These are phyloP conservation scores for Agonum fuliginosum DNA, from an alignment of 2,888 invertebrate species.

Conservation along the genomic window DNA sequence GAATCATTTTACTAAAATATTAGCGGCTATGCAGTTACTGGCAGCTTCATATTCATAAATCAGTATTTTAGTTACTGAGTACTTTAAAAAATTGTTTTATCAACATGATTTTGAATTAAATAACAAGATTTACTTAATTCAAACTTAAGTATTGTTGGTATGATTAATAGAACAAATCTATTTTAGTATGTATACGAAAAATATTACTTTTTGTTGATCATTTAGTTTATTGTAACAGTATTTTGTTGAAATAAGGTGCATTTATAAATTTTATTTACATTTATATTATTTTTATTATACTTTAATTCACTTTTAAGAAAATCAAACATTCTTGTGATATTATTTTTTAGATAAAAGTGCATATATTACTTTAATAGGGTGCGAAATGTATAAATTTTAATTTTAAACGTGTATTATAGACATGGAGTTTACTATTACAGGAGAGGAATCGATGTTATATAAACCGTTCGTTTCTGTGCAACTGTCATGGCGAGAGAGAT, in stretches of 20 bases:
- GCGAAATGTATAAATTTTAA: conserved; percentile 31
- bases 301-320: conserved; percentile 23
- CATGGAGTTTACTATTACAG: too few species aligned
- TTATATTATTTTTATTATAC: background rate
- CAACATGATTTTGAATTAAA: too few species aligned
- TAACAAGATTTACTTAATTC: too few species aligned
- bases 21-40: conserved; percentile 37
- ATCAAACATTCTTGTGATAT: conserved; percentile 46
- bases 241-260: conserved; percentile 35
- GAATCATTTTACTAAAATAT: conserved; percentile 41
- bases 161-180: too few species aligned
- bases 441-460: too few species aligned
- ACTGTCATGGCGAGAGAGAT: too few species aligned
- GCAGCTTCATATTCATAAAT: conserved; percentile 37
- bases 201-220: too few species aligned
- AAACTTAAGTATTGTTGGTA: too few species aligned
- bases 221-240: conserved; percentile 38
- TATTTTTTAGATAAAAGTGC: conserved; percentile 45
- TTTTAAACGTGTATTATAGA: conserved; percentile 21
- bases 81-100: background rate
- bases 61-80: conserved; percentile 32
- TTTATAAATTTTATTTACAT: conserved; percentile 43
- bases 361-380: conserved; percentile 45
- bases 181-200: too few species aligned
- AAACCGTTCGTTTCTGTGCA: too few species aligned